phyloP scores from a whole-genome alignment of 1,140 invertebrate genomes.

The Scaptodrosophila lebanonensis region DNA sequence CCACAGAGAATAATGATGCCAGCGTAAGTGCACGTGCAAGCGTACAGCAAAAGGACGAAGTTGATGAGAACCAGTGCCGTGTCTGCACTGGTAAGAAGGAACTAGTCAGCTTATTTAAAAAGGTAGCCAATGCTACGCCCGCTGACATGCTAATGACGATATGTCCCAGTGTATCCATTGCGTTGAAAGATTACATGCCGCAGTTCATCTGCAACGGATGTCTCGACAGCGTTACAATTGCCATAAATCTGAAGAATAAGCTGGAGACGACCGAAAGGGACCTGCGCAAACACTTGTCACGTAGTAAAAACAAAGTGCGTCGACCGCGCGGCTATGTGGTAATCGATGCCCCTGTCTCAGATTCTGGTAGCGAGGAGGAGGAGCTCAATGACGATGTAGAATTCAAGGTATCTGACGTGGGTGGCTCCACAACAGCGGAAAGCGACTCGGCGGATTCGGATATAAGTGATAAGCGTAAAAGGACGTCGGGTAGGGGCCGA shows the following conservation, averaged over 20 bases:
- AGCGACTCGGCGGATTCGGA: slow-evolving; percentile 69
- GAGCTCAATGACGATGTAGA: slow-evolving; percentile 69
- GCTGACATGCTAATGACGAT: slow-evolving; percentile 70
- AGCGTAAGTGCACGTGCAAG: slow-evolving; percentile 13
- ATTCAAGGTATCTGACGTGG: slow-evolving; percentile 73
- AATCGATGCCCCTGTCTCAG: slow-evolving; percentile 72
- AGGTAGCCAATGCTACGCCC: slow-evolving; percentile 43
- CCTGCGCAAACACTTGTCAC: slow-evolving; percentile 71
- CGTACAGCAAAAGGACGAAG: slow-evolving; percentile 44
- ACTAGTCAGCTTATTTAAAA: slow-evolving; percentile 64
- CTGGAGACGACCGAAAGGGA: slow-evolving; percentile 73
- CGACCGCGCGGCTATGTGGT: slow-evolving; percentile 75
- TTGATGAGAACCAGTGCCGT: slow-evolving; percentile 72
- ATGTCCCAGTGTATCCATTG: slow-evolving; percentile 65
- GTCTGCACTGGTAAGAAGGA: slow-evolving; percentile 63
- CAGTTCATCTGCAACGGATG: slow-evolving; percentile 70
- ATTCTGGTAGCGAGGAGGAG: slow-evolving; percentile 62
- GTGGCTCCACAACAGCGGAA: slow-evolving; percentile 60
- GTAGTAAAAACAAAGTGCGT: slow-evolving; percentile 75
- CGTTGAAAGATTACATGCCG: slow-evolving; percentile 72
- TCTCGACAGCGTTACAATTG: slow-evolving; percentile 56
- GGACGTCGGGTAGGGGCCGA: slow-evolving; percentile 10
- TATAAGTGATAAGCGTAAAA: slow-evolving; percentile 45
- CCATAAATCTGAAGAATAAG: slow-evolving; percentile 63
- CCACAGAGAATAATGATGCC: neutral